These are phyloP conservation scores for Uropsilus gracilis DNA, from an alignment of 2,113 vertebrate genomes.

Conservation along the genomic window DNA sequence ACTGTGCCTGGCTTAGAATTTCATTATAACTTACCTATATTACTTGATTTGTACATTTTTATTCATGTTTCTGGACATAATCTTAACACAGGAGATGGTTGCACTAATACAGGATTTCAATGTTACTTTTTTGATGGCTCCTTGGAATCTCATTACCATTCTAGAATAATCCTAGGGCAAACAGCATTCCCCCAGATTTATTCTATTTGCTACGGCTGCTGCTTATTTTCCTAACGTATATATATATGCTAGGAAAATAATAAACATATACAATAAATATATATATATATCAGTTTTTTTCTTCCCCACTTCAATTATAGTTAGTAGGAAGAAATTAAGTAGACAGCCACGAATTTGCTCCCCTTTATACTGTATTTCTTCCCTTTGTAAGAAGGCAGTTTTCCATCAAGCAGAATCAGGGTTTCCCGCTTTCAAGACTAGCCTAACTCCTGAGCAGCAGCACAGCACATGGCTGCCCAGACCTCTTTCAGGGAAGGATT, in stretches of 20 bases:
- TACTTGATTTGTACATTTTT: not conserved
- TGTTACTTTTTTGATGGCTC: not conserved
- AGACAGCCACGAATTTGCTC: not conserved
- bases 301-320: not conserved
- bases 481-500: not conserved
- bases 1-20: no score
- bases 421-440: not conserved
- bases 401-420: not conserved
- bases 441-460: not conserved
- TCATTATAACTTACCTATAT: not conserved
- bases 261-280: no score
- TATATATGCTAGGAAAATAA: no score
- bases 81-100: not conserved
- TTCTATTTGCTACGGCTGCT: not conserved
- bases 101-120: not conserved
- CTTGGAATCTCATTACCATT: not conserved
- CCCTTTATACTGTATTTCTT: not conserved
- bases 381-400: not conserved
- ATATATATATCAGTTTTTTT: not conserved
- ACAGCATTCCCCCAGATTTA: not conserved
- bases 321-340: not conserved
- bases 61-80: not conserved
- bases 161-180: not conserved
- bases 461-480: not conserved
- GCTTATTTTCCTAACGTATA: not conserved